Percentiles rank a stretch among this genome's conserved stretches.
Conservation (phyloP, 2,888 invertebrate species). For the Saturnia japonica region DNA sequence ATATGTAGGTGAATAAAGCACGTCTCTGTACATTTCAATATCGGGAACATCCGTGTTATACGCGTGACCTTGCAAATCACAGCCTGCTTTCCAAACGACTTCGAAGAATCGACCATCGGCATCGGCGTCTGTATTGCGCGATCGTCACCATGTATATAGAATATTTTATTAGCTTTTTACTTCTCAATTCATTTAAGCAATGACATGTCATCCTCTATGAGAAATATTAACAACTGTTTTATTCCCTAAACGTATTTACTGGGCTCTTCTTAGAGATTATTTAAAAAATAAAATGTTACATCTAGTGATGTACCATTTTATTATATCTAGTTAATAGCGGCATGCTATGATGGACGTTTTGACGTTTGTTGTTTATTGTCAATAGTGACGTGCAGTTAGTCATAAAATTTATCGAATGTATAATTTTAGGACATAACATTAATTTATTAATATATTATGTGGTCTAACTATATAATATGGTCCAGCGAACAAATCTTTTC, state of each 20-base stretch:
- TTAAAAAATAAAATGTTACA: neutral
- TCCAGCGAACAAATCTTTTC: too few relatives aligned
- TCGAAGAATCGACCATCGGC: constrained; percentile 73
- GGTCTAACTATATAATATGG: too few relatives aligned
- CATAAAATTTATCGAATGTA: too few relatives aligned
- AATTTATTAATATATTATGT: too few relatives aligned
- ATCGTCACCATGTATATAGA: constrained; percentile 66
- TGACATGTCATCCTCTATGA: constrained; percentile 55
- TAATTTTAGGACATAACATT: too few relatives aligned
- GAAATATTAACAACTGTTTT: constrained; percentile 53
- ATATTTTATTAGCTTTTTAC: constrained; percentile 68
- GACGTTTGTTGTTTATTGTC: too few relatives aligned
- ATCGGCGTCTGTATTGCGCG: constrained; percentile 74
- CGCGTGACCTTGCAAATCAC: constrained; percentile 83
- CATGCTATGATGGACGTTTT: too few relatives aligned
- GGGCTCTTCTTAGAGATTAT: constrained; percentile 35
- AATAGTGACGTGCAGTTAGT: too few relatives aligned
- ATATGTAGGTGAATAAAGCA: constrained; percentile 82
- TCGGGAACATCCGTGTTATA: constrained; percentile 82
- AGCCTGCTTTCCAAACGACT: constrained; percentile 82
- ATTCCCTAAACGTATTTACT: constrained; percentile 46
- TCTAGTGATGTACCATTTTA: neutral
- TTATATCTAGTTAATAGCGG: neutral
- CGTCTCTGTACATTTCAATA: constrained; percentile 80
- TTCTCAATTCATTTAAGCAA: constrained; percentile 64